Conservation (phyloP, 1,140 invertebrate species). For the Carposina sasakii region DNA sequence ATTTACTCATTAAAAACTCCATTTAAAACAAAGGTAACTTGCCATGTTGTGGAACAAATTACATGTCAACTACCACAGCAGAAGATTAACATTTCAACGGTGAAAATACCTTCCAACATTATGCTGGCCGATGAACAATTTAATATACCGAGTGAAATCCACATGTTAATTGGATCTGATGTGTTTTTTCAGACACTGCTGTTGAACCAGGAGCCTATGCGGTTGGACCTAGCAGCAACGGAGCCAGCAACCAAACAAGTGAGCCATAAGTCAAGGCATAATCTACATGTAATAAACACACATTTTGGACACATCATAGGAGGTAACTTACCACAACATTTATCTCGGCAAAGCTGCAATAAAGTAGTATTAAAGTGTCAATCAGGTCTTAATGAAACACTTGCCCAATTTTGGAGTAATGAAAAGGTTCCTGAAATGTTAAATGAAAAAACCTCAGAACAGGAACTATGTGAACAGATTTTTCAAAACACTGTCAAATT, state of each 20-base stretch:
- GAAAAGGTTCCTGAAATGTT: neutral
- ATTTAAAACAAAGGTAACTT: slow-evolving; percentile 15
- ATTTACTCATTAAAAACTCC: slow-evolving; percentile 9
- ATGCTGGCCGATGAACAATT: slow-evolving; percentile 16
- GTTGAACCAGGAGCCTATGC: neutral
- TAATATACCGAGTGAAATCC: slow-evolving; percentile 13
- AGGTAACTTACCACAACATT: neutral
- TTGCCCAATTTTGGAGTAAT: neutral
- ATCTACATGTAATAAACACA: slow-evolving; percentile 4
- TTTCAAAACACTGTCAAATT: neutral
- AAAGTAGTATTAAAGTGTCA: neutral
- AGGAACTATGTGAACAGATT: neutral
- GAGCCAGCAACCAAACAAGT: neutral
- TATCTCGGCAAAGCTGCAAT: neutral
- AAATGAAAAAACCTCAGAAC: neutral
- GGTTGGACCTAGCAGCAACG: neutral
- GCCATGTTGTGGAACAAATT: slow-evolving; percentile 20
- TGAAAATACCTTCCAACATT: slow-evolving; percentile 9
- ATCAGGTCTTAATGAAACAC: neutral
- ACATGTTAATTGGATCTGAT: slow-evolving; percentile 19
- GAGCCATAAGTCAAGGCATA: neutral
- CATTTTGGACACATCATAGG: slow-evolving; percentile 12
- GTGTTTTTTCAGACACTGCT: slow-evolving; percentile 16
- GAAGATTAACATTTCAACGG: slow-evolving; percentile 1
- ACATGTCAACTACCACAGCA: slow-evolving; percentile 19